Evolutionary conservation across 1,140 invertebrate genomes (phyloP), one percentile per base, ranked within the genome.

Genomic region (Diplogasteroides magnus): DNA sequence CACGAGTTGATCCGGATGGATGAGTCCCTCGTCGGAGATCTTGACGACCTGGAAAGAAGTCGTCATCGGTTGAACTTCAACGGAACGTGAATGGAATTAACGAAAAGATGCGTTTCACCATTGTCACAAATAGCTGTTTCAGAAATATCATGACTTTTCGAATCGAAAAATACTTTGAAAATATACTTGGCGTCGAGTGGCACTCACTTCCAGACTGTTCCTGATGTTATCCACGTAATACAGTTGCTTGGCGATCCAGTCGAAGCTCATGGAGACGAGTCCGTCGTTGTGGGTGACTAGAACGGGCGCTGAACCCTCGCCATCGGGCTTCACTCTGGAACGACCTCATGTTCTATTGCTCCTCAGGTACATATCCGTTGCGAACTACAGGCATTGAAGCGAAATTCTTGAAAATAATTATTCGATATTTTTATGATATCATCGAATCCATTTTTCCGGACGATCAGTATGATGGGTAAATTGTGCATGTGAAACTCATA

Each of bases 161-260:
- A n/a, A n/a, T n/a, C n/a, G n/a, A n/a, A n/a, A n/a, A n/a, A n/a
- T n/a, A n/a, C n/a, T n/a, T n/a, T n/a, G n/a, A n/a, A n/a, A n/a
- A n/a, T n/a, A n/a, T n/a, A n/a, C n/a, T n/a, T n/a, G n/a, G n/a
- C n/a, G n/a, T n/a, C n/a, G n/a, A n/a, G n/a, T n/a, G n/a, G n/a
- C 19, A 19, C n/a, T 25, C 28, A 97, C 94, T 78, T 96, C 96
- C 0, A 99, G 83, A 0, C 93, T 95, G 73, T 94, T 94, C 85
- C 94, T 93, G 13, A 93, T 88, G 11, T 92, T 96, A 80, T 98
- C 94, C 61, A 98, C 96, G 84, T 97, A 98, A 84, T 97, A 98
- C 0, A 98, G 86, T 83, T 97, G 97, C 80, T 97, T 94, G 0
- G 93, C 90, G 0, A 91, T 91, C 95, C 94, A 98, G 82, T 98